Conservation (phyloP, 1,140 invertebrate species). For the Ceratoteleas bidentatus region DNA sequence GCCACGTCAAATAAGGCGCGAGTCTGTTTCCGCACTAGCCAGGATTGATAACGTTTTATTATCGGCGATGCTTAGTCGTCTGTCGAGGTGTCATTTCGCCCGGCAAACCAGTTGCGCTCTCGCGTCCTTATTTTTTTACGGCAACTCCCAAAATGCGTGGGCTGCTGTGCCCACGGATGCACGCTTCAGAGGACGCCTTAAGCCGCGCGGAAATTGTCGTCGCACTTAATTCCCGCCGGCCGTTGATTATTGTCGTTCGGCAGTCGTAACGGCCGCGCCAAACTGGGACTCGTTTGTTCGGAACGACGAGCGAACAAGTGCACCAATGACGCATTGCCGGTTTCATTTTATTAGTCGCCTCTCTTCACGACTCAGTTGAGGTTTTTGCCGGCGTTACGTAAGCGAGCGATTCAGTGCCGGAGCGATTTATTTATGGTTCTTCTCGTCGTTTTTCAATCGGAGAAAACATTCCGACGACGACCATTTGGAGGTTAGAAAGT, state of each 20-base stretch:
- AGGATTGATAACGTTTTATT: constrained; percentile 48
- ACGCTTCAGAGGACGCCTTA: constrained; percentile 69
- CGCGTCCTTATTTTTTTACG: constrained; percentile 49
- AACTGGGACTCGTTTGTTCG: constrained; percentile 29
- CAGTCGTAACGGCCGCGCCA: constrained; percentile 21
- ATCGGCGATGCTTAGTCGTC: constrained; percentile 30
- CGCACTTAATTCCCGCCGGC: constrained; percentile 64
- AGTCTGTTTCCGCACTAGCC: not conserved
- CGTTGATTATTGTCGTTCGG: constrained; percentile 45
- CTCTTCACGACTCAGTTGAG: not conserved
- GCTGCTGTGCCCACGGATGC: constrained; percentile 72
- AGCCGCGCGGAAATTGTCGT: constrained; percentile 67
- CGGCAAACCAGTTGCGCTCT: constrained; percentile 22
- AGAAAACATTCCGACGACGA: too few species aligned
- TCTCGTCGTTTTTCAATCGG: too few species aligned
- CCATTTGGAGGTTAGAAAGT: too few species aligned
- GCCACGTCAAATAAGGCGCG: constrained; percentile 16
- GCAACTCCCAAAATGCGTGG: constrained; percentile 60
- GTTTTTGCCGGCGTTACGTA: too few species aligned
- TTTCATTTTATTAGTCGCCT: constrained; percentile 15
- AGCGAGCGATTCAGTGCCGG: too few species aligned
- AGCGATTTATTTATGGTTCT: not conserved
- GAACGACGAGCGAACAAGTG: constrained; percentile 38
- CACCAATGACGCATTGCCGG: constrained; percentile 17
- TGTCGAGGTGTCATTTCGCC: constrained; percentile 43